Evolutionary conservation across 2,113 vertebrate genomes (phyloP).

Genomic region (Halichoeres trimaculatus): DNA sequence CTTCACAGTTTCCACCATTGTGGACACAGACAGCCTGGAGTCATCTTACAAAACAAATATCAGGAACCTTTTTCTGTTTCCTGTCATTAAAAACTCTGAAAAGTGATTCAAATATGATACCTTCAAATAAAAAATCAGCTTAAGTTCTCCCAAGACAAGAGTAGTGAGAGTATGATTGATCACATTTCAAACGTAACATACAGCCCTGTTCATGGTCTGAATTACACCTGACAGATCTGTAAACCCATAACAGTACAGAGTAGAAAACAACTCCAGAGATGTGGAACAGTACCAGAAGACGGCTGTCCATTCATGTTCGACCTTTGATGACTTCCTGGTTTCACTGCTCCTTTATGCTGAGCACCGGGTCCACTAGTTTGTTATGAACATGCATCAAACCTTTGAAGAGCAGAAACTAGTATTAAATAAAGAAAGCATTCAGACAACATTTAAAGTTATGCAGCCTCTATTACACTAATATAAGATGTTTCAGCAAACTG

Average conservation of each 20-base stretch:
- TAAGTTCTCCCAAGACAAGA: not conserved
- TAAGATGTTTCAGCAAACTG: too few species aligned
- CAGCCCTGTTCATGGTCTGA: not conserved
- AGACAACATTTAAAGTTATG: too few species aligned
- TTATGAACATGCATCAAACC: constrained; percentile 97
- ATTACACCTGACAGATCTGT: too few species aligned
- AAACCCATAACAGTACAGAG: too few species aligned
- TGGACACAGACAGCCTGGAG: not conserved
- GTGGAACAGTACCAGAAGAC: not conserved
- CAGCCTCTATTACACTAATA: too few species aligned
- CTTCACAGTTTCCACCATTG: not conserved
- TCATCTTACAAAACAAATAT: not conserved
- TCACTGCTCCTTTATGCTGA: constrained; percentile 68
- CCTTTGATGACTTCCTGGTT: not conserved
- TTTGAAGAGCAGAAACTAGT: constrained; percentile 66
- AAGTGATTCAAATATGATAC: not conserved
- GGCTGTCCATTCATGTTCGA: not conserved
- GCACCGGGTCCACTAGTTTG: constrained; percentile 89
- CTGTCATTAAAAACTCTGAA: not conserved
- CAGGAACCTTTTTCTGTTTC: not conserved
- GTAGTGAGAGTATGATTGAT: not conserved
- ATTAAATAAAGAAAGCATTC: too few species aligned
- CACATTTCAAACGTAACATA: not conserved
- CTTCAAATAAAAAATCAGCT: not conserved
- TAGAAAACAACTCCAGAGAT: too few species aligned